A percentile compares a stretch with the other conserved stretches of the same genome.
These are phyloP conservation scores for Araneus ventricosus DNA, from an alignment of 1,140 invertebrate species.

Conservation along the genomic window DNA sequence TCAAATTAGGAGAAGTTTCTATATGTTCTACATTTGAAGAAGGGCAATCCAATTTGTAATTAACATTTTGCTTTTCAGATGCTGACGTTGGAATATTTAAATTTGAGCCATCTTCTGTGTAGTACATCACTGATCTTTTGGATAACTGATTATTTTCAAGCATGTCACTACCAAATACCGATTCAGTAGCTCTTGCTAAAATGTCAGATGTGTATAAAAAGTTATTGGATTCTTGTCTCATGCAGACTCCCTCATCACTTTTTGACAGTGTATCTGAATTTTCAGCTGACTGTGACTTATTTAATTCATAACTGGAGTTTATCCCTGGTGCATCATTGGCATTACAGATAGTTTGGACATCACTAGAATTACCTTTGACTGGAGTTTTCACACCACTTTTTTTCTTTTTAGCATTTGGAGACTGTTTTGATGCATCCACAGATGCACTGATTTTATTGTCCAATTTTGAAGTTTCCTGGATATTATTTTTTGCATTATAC, in stretches of 20 bases:
- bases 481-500: background rate
- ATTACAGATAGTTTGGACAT: conserved; percentile 8
- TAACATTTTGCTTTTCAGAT: conserved; percentile 13
- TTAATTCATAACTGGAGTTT: conserved; percentile 19
- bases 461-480: background rate
- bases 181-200: conserved; percentile 80
- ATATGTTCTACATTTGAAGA: background rate
- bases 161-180: conserved; percentile 78
- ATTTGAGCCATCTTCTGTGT: conserved; percentile 36
- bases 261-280: conserved; percentile 48
- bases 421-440: background rate
- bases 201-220: conserved; percentile 78
- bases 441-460: background rate
- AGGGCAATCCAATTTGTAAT: conserved; percentile 32
- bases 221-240: conserved; percentile 36
- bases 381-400: background rate
- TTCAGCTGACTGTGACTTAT: conserved; percentile 39
- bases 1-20: background rate
- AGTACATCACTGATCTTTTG: conserved; percentile 37
- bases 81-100: conserved; percentile 27
- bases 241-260: background rate
- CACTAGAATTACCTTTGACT: background rate
- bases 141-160: conserved; percentile 33
- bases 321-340: background rate
- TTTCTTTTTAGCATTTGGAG: conserved; percentile 54